Evolutionary conservation across 2,113 vertebrate genomes (phyloP).

Genomic region (Elaphurus davidianus): DNA sequence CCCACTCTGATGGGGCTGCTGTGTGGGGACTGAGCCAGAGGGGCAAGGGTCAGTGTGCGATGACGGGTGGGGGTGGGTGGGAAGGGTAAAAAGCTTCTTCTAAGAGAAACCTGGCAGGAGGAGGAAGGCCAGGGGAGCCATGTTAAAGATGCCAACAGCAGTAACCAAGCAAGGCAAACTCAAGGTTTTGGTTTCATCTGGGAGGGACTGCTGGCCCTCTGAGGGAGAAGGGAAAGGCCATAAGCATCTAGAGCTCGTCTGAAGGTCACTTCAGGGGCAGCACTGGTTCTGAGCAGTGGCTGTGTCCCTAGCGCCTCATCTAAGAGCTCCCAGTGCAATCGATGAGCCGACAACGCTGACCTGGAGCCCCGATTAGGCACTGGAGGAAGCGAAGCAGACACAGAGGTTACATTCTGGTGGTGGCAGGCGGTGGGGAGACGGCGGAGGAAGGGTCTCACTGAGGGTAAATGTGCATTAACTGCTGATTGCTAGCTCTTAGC

Average conservation of each 20-base stretch:
- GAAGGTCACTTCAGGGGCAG: neutral
- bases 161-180: neutral
- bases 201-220: neutral
- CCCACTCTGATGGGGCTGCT: neutral
- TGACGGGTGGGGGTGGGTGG: neutral
- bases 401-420: no score
- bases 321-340: neutral
- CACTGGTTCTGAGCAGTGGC: neutral
- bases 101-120: neutral
- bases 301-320: neutral
- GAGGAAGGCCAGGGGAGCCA: neutral
- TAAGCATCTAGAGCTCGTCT: neutral
- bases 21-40: neutral
- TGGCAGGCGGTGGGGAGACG: accelerated
- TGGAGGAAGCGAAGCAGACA: neutral
- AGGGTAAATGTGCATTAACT: neutral
- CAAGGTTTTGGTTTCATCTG: neutral
- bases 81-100: neutral
- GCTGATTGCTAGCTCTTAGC: neutral
- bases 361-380: neutral
- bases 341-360: neutral
- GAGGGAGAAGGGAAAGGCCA: neutral
- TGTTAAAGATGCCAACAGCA: accelerated
- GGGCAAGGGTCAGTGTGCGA: neutral
- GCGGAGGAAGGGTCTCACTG: neutral